A percentile compares a stretch with the other conserved stretches of the same genome.
Evolutionary conservation across 2,888 invertebrate genomes (phyloP).

Genomic region (Drosophila anceps): DNA sequence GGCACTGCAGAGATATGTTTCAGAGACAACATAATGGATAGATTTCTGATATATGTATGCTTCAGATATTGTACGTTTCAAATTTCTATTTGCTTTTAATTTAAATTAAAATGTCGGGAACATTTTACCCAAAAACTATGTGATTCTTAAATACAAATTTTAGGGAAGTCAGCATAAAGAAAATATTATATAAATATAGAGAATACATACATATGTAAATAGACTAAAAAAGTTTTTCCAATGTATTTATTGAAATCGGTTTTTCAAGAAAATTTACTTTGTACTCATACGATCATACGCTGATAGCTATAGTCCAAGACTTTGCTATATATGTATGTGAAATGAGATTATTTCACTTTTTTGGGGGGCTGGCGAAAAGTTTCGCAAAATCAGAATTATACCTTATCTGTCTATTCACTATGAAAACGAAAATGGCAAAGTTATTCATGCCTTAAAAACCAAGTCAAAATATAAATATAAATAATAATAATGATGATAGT

Average conservation of each 20-base stretch:
- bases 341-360: not conserved
- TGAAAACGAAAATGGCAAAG: not conserved
- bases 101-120: not conserved
- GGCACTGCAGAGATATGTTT: not conserved
- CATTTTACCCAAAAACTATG: not conserved
- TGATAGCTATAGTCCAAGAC: not conserved
- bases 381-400: not conserved
- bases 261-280: not conserved
- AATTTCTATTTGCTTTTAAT: not conserved
- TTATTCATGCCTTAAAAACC: not conserved
- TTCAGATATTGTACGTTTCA: not conserved
- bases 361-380: not conserved
- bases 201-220: too few relatives aligned
- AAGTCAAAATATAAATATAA: too few relatives aligned
- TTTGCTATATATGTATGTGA: not conserved
- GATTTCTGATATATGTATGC: not conserved
- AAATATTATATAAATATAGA: too few relatives aligned
- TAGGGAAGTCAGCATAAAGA: not conserved
- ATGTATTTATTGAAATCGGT: not conserved
- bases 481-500: not conserved
- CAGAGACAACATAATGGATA: not conserved
- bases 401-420: not conserved
- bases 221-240: too few relatives aligned
- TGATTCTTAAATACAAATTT: not conserved
- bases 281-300: not conserved